Base-by-base conservation (phyloP, 2,888 invertebrate species). In the Chalcosyrphus nemorum region DNA sequence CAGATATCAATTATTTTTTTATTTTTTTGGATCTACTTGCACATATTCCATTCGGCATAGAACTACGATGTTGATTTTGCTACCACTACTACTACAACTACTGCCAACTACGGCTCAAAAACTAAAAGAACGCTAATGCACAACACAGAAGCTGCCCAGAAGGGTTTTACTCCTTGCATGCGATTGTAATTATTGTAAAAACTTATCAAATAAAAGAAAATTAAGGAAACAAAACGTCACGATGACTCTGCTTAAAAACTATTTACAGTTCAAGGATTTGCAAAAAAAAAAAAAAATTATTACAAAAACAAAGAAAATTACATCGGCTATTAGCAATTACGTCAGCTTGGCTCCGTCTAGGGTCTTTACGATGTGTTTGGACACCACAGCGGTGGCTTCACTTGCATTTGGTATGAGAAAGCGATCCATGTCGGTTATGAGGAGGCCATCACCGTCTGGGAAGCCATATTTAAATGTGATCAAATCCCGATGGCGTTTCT, bases 391-490 rank as follows among this genome's bases (percentile, higher is more conserved):
- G 0, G 97, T 98, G 21, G 97, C 98, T 90, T 96, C 95, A 66
- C 95, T 95, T 50, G 98, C 97, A 89, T 98, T 96, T 4, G 97
- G 97, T 91, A 98, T 98, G 65, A 97, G 93, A 92, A 98, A 97
- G 86, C 96, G 93, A 92, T 98, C 98, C 95, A 97, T 96, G 90
- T 98, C 98, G 0, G 95, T 96, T 78, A 98, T 96, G 78, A 95
- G 93, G 38, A 97, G 92, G 47, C 94, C 94, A 88, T 96, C 96
- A 56, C 96, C 96, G 89, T 96, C 95, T 1, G 95, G 95, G 72
- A 95, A 93, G 3, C 98, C 98, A 90, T 99, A 99, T 91, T 98
- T 98, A 91, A 99, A 99, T 0, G 99, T 99, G 85, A 99, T 98
- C 88, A 99, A 93, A 92, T 99, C 98, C 0, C 99, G 98, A 90